phyloP scores from a whole-genome alignment of 2,113 vertebrate genomes.

The Spea multiplicata region DNA sequence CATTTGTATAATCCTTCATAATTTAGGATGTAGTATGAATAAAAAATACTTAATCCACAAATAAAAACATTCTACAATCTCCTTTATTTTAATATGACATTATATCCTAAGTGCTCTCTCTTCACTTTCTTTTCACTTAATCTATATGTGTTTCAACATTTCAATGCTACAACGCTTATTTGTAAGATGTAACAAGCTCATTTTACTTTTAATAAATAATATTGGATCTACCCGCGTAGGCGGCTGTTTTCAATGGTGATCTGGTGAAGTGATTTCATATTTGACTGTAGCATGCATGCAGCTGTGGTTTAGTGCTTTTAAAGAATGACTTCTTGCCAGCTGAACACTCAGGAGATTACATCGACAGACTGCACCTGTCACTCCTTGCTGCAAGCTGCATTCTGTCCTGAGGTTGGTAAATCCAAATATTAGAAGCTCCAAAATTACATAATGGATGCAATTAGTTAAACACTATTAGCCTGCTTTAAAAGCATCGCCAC shows the following conservation, averaged over 20 bases:
- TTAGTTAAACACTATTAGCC: not conserved
- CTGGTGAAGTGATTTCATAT: constrained; percentile 30
- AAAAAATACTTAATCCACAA: too few relatives aligned
- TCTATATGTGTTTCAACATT: too few relatives aligned
- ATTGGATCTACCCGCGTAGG: not conserved
- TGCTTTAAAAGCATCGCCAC: not conserved
- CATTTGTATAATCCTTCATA: too few relatives aligned
- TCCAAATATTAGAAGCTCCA: constrained; percentile 4
- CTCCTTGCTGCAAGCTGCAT: constrained; percentile 13
- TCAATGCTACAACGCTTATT: too few relatives aligned
- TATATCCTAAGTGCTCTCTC: too few relatives aligned
- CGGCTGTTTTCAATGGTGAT: constrained; percentile 10
- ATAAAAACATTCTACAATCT: too few relatives aligned
- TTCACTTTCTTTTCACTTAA: too few relatives aligned
- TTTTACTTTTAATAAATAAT: too few relatives aligned
- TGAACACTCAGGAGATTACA: constrained; percentile 35
- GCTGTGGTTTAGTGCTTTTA: constrained; percentile 33
- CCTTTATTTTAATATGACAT: too few relatives aligned
- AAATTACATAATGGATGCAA: constrained; percentile 1
- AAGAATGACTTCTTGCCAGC: constrained; percentile 31
- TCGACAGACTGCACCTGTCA: constrained; percentile 43
- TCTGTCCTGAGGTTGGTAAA: constrained; percentile 23
- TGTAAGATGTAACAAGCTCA: too few relatives aligned
- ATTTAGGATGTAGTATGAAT: too few relatives aligned
- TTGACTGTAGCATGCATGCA: constrained; percentile 6